These are phyloP conservation scores for Vanessa tameamea DNA, from an alignment of 1,140 invertebrate genomes.

Conservation along the genomic window DNA sequence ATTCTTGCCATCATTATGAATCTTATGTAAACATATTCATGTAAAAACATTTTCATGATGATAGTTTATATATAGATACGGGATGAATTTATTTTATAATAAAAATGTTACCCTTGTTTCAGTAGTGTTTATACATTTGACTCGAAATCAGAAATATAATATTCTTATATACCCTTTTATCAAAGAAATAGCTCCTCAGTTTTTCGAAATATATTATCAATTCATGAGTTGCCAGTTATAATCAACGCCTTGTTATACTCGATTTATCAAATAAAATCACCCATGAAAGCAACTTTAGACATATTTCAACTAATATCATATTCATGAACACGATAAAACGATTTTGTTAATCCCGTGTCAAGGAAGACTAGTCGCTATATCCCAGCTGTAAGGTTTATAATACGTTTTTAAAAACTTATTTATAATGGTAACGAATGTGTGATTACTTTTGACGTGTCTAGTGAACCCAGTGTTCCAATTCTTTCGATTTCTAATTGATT, in stretches of 20 bases:
- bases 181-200: too few species aligned
- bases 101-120: too few species aligned
- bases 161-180: too few species aligned
- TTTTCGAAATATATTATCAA: neutral
- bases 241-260: neutral
- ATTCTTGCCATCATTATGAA: too few species aligned
- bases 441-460: conserved; percentile 1
- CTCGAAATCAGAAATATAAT: too few species aligned
- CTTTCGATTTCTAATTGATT: neutral
- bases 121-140: too few species aligned
- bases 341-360: neutral
- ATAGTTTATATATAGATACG: too few species aligned
- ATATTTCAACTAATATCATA: conserved; percentile 27
- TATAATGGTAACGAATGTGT: neutral
- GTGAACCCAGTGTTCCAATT: neutral
- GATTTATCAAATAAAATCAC: conserved; percentile 23
- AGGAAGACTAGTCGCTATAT: neutral
- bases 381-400: neutral
- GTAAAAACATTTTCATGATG: too few species aligned
- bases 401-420: neutral
- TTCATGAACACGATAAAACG: conserved; percentile 18
- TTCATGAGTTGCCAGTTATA: neutral
- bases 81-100: too few species aligned
- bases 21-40: too few species aligned
- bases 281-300: conserved; percentile 19